Conservation (phyloP, 2,113 vertebrate species). For the Connochaetes taurinus region DNA sequence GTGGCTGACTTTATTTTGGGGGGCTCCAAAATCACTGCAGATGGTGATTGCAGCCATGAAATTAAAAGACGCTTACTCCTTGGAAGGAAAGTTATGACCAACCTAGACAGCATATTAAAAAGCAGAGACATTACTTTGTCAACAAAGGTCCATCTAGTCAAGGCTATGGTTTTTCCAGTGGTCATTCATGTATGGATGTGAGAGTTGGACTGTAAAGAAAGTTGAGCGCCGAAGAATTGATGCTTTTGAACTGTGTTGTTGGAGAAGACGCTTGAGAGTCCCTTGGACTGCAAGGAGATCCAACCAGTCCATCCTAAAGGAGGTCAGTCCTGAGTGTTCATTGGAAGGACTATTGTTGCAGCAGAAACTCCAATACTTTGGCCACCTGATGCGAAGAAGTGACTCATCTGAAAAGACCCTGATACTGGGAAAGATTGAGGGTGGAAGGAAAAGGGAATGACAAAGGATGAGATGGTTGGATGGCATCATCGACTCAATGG, state of each 20-base stretch:
- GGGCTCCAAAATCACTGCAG: neutral
- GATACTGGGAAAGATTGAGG: neutral
- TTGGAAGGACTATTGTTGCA: neutral
- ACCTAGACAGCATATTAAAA: neutral
- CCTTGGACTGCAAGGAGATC: neutral
- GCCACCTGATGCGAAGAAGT: neutral
- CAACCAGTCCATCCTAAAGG: neutral
- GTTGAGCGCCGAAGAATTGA: rapidly evolving
- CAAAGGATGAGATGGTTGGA: neutral
- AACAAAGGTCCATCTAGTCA: neutral
- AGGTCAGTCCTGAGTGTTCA: neutral
- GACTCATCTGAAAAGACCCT: neutral
- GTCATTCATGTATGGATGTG: neutral
- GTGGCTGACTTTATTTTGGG: neutral
- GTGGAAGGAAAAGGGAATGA: neutral
- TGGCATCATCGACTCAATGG: neutral
- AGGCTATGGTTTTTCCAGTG: neutral
- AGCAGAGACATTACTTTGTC: neutral
- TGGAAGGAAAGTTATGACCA: neutral
- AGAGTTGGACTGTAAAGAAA: neutral
- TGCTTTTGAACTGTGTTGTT: neutral
- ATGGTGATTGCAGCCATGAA: neutral
- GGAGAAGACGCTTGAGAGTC: neutral
- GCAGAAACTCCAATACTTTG: neutral
- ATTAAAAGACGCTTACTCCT: neutral